Evolutionary conservation across 2,797 vertebrate species (phyloP).

Genomic region (Melanitta fusca): DNA sequence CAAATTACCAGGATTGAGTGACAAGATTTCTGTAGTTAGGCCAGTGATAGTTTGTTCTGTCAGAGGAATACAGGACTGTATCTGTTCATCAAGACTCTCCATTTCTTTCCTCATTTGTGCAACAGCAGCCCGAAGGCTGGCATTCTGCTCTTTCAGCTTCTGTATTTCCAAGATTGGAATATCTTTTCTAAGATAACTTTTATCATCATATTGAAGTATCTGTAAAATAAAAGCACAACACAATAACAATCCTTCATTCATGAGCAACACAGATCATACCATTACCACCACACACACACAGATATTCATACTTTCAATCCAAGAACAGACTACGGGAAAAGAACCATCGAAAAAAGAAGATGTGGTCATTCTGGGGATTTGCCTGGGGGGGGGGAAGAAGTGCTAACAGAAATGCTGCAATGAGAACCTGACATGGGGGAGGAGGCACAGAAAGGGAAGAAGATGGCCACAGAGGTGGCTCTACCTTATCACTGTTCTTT

Average conservation of each 20-base stretch:
- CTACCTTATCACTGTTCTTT: neutral
- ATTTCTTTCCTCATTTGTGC: constrained; percentile 92
- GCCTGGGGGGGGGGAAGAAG: neutral
- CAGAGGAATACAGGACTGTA: neutral
- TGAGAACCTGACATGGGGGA: neutral
- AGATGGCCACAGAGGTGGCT: neutral
- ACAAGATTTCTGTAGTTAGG: neutral
- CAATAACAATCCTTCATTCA: neutral
- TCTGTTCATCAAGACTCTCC: constrained; percentile 80
- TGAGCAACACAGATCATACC: neutral
- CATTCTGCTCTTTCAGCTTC: constrained; percentile 87
- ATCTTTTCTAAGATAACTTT: neutral
- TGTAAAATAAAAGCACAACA: constrained; percentile 44
- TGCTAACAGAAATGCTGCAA: neutral
- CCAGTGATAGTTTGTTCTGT: neutral
- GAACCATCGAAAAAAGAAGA: neutral
- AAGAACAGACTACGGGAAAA: neutral
- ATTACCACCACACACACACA: neutral
- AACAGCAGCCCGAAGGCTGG: constrained; percentile 80
- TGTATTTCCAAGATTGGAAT: constrained; percentile 78
- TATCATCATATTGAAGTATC: neutral
- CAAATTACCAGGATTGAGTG: constrained; percentile 16
- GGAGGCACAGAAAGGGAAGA: neutral
- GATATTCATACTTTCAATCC: neutral
- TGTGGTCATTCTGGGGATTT: neutral